A percentile compares a stretch with the other conserved stretches of the same genome.
phyloP scores from a whole-genome alignment of 1,140 invertebrate genomes.

The Aphaenogaster rudis region DNA sequence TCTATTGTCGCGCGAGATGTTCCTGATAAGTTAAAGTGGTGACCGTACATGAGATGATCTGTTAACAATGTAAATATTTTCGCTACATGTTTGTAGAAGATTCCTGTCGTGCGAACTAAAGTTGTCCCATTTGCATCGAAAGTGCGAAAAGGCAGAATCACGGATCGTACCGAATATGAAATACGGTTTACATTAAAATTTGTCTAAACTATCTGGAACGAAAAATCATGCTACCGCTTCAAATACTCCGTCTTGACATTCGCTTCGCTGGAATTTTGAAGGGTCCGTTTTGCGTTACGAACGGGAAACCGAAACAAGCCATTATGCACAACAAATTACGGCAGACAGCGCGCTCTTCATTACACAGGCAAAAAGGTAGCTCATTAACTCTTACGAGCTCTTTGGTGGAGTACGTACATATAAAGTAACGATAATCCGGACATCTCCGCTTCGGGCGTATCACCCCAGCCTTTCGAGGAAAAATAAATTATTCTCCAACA shows the following conservation, averaged over 20 bases:
- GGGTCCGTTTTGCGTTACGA: background rate
- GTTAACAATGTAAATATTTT: constrained; percentile 56
- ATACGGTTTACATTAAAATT: constrained; percentile 11
- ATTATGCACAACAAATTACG: constrained; percentile 49
- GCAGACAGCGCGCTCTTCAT: constrained; percentile 41
- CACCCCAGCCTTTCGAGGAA: constrained; percentile 20
- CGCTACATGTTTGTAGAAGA: background rate
- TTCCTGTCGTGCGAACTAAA: background rate
- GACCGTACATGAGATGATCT: constrained; percentile 27
- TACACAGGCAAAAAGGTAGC: constrained; percentile 36
- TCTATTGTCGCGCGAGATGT: constrained; percentile 48
- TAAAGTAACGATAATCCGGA: constrained; percentile 61
- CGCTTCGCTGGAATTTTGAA: background rate
- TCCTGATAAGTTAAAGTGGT: constrained; percentile 37
- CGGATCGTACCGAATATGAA: background rate
- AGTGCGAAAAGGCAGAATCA: background rate
- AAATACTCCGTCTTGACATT: background rate
- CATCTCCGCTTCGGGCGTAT: constrained; percentile 54
- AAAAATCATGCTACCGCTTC: background rate
- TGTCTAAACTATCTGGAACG: background rate
- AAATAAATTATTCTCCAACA: constrained; percentile 56
- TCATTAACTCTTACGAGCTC: constrained; percentile 51
- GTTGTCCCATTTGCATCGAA: constrained; percentile 27
- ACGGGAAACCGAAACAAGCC: constrained; percentile 45
- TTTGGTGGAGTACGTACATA: constrained; percentile 34